Evolutionary conservation across 2,797 vertebrate species (phyloP).

Genomic region (Synaphobranchus kaupii): DNA sequence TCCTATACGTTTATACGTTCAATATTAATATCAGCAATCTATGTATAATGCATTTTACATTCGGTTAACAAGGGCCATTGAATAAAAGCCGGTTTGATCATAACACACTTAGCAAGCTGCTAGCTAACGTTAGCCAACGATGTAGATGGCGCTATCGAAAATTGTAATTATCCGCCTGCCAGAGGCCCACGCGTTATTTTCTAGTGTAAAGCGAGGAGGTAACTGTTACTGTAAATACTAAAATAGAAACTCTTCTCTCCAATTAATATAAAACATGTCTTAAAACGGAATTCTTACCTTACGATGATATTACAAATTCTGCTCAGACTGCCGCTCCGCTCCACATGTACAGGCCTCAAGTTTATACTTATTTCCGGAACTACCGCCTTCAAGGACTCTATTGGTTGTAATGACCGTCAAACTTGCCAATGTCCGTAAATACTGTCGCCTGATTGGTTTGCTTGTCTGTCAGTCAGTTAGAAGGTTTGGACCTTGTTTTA

Average conservation of each 20-base stretch:
- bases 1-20: background rate
- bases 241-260: background rate
- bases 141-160: background rate
- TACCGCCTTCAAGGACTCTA: slow-evolving; percentile 52
- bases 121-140: background rate
- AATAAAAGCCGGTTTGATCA: background rate
- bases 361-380: slow-evolving; percentile 64
- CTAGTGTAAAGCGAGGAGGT: background rate
- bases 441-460: slow-evolving; percentile 16
- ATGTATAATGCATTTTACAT: background rate
- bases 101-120: background rate
- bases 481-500: background rate
- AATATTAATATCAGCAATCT: background rate
- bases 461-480: background rate
- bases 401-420: slow-evolving; percentile 52
- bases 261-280: background rate
- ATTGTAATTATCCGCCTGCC: background rate
- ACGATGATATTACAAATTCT: slow-evolving; percentile 38
- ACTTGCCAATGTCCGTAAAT: background rate
- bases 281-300: slow-evolving; percentile 54
- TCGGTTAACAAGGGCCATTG: background rate
- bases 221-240: background rate
- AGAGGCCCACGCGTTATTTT: background rate
- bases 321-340: slow-evolving; percentile 42
- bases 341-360: slow-evolving; percentile 72